Percentiles rank a stretch among this genome's conserved stretches.
Evolutionary conservation across 2,113 vertebrate species (phyloP).

Genomic region (Poeciliopsis turrubarensis): DNA sequence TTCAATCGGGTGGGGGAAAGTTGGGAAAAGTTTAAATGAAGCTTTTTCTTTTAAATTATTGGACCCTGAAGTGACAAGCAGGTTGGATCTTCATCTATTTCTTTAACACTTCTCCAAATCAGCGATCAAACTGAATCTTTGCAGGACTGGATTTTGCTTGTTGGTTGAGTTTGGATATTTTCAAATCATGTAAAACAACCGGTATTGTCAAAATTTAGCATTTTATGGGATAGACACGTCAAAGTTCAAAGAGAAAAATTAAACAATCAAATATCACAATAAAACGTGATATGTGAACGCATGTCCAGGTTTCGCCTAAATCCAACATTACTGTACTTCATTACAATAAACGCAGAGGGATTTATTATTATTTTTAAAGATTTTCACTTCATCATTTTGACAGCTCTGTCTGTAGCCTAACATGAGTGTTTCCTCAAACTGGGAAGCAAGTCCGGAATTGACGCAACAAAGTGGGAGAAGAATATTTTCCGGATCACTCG

Average conservation of each 20-base stretch:
- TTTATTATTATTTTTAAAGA: slow-evolving; percentile 46
- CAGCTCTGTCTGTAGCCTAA: neutral
- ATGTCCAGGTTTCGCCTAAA: slow-evolving; percentile 26
- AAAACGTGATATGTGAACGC: neutral
- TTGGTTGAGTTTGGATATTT: neutral
- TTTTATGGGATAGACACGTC: neutral
- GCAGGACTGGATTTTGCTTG: neutral
- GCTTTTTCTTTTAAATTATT: neutral
- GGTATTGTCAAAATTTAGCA: neutral
- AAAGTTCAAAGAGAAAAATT: neutral
- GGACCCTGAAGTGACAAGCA: slow-evolving; percentile 14
- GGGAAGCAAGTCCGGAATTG: neutral
- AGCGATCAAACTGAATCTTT: neutral
- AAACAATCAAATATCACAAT: neutral
- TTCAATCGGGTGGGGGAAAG: slow-evolving; percentile 38
- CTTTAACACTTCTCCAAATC: neutral
- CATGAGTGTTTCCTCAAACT: neutral
- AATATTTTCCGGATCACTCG: neutral
- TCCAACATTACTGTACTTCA: slow-evolving; percentile 6
- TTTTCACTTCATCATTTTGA: slow-evolving; percentile 73
- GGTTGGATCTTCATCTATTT: slow-evolving; percentile 4
- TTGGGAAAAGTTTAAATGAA: slow-evolving; percentile 12
- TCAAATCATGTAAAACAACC: neutral
- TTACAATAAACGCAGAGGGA: slow-evolving; percentile 30
- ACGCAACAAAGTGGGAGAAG: neutral